Evolutionary conservation across 2,113 vertebrate genomes (phyloP).

Genomic region (Chunga burmeisteri): DNA sequence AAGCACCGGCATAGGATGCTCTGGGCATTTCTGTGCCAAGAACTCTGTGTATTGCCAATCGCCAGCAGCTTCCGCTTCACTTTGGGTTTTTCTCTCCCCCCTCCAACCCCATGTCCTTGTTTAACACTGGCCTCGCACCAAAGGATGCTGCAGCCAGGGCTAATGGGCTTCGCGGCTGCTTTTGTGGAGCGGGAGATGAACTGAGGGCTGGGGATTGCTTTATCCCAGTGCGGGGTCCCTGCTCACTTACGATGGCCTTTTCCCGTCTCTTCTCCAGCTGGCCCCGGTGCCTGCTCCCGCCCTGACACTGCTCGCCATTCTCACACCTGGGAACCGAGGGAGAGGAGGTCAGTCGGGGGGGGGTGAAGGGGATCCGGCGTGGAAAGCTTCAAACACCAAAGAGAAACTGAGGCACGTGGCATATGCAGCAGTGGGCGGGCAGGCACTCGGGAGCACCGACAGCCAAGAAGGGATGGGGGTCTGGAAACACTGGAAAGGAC

Average conservation of each 20-base stretch:
- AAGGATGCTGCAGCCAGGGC: not conserved
- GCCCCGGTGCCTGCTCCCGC: slow-evolving; percentile 64
- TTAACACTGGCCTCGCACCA: not conserved
- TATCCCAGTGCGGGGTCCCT: not conserved
- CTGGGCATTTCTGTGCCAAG: slow-evolving; percentile 9
- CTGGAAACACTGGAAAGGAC: not conserved
- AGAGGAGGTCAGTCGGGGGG: not conserved
- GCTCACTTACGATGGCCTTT: slow-evolving; percentile 84
- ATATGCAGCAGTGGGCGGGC: not conserved
- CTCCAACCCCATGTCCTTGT: not conserved
- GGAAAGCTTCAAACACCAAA: not conserved
- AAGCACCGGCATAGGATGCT: not conserved
- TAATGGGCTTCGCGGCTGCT: not conserved
- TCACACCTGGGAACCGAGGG: slow-evolving; percentile 77
- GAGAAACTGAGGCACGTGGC: not conserved
- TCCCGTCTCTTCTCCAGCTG: slow-evolving; percentile 83
- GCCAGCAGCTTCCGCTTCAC: not conserved
- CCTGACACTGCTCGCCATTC: slow-evolving; percentile 72
- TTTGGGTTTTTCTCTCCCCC: not conserved
- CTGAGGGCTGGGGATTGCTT: not conserved
- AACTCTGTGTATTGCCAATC: not conserved
- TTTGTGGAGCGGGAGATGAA: not conserved
- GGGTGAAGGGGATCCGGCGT: not conserved
- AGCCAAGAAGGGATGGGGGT: not conserved
- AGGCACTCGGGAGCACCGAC: rapidly evolving